Percentiles rank a stretch among this genome's conserved stretches.
These are phyloP conservation scores for Lindbergichthys nudifrons DNA, from an alignment of 2,797 vertebrate genomes.

Conservation along the genomic window DNA sequence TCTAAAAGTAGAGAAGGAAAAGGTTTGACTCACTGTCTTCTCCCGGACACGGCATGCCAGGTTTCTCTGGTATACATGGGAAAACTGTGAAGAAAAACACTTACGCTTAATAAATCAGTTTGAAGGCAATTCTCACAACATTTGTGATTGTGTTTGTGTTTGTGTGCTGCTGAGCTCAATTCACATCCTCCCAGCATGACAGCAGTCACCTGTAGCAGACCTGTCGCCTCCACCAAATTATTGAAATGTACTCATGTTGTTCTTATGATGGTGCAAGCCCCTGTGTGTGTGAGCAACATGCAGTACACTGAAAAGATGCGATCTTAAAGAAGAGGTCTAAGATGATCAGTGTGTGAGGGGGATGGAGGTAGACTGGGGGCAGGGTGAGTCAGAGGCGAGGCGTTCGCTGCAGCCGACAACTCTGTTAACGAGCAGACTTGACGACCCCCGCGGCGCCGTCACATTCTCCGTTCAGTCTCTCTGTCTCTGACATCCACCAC, in stretches of 20 bases:
- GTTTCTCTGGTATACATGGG: conserved; percentile 95
- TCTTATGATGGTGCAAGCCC: conserved; percentile 2
- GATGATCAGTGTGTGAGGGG: background rate
- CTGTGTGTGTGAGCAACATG: background rate
- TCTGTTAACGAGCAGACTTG: conserved; percentile 71
- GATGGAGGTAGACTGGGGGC: conserved; percentile 42
- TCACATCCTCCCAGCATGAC: conserved; percentile 19
- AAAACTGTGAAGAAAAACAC: conserved; percentile 86
- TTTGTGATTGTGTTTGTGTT: background rate
- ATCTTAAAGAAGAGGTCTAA: conserved; percentile 11
- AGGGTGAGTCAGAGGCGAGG: conserved; percentile 68
- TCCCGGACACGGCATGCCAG: conserved; percentile 97
- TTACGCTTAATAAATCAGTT: conserved; percentile 6
- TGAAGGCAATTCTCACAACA: background rate
- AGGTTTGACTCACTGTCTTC: conserved; percentile 94
- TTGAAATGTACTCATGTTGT: conserved; percentile 10
- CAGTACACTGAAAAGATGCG: conserved; percentile 7
- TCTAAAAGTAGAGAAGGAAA: conserved; percentile 19
- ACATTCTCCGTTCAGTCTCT: conserved; percentile 40
- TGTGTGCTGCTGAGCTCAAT: background rate
- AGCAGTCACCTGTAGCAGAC: conserved; percentile 25
- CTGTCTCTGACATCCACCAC: conserved; percentile 48
- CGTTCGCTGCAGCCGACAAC: conserved; percentile 55
- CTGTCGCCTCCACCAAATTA: conserved; percentile 1
- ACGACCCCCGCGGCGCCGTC: conserved; percentile 43